Base-by-base conservation (phyloP, 2,797 vertebrate genomes). In the Notamacropus eugenii region DNA sequence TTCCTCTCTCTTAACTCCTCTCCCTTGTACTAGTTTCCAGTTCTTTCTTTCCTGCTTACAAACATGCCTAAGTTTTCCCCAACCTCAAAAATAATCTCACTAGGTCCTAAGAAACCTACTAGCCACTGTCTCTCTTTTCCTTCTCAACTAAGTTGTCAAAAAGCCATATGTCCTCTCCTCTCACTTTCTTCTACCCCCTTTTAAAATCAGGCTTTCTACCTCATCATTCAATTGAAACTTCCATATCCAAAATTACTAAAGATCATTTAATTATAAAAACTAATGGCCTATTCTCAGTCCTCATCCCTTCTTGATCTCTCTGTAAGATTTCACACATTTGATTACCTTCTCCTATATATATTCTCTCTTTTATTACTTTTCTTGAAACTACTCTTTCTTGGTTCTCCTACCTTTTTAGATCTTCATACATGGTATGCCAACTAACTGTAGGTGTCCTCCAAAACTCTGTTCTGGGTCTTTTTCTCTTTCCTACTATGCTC, bases 141-240 rank as follows among this genome's bases (percentile, higher is more conserved):
- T 97, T 94, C 97, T 95, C 92, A 74, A 40, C 14, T 22, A 74
- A 40, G 6, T 40, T 74, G 67, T 74, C 67, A 67, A 67, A n/a
- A 67, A n/a, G 14, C 31, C 34, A 22, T 93, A 34, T 91, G 91
- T 62, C 0, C 28, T 95, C 95, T 97, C 95, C 93, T 56, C 50
- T 96, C 95, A 94, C 90, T 31, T 90, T 90, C 46, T 57, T 16
- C 57, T 2, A 74, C 12, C 46, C 0, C n/a, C 28, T 82, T n/a
- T 67, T 22, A 6, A 22, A 74, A 40, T n/a, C 67, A 74, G 34
- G n/a, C 34, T 74, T 74, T 19, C 22, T n/a, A 40, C 19, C 0
- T 31, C 58, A 31, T 62, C 58, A 29, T 74, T 74, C n/a, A 40
- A 40, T 40, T 22, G n/a, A 40, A 74, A 74, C 34, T 74, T n/a